These are phyloP conservation scores for Neomorphus geoffroyi DNA, from an alignment of 2,797 vertebrate species.

Conservation along the genomic window DNA sequence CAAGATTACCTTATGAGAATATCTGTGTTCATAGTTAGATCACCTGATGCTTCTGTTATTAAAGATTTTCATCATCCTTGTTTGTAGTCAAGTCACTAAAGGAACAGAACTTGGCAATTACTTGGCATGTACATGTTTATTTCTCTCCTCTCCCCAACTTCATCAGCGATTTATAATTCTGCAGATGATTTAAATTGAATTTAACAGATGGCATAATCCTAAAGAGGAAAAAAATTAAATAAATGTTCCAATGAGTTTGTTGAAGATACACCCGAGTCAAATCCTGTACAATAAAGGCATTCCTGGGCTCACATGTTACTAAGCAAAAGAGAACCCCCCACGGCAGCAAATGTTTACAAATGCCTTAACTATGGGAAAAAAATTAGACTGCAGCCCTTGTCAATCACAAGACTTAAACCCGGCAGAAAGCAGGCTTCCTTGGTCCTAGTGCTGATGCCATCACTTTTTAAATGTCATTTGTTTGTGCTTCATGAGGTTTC, in stretches of 20 bases:
- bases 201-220: neutral
- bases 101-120: neutral
- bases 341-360: neutral
- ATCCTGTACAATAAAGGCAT: neutral
- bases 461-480: neutral
- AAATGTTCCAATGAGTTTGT: neutral
- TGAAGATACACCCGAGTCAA: neutral
- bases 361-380: neutral
- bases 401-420: neutral
- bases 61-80: neutral
- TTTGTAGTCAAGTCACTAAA: neutral
- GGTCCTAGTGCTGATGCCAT: neutral
- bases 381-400: accelerated
- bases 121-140: neutral
- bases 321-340: neutral
- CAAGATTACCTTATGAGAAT: neutral
- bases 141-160: neutral
- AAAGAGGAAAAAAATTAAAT: neutral
- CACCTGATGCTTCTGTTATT: neutral
- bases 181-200: neutral
- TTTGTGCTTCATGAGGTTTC: neutral
- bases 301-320: neutral
- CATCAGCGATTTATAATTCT: neutral
- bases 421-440: neutral
- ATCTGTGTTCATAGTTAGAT: neutral